Base-by-base conservation (phyloP, 1,140 invertebrate species). In the Drosophila kurseongensis region DNA sequence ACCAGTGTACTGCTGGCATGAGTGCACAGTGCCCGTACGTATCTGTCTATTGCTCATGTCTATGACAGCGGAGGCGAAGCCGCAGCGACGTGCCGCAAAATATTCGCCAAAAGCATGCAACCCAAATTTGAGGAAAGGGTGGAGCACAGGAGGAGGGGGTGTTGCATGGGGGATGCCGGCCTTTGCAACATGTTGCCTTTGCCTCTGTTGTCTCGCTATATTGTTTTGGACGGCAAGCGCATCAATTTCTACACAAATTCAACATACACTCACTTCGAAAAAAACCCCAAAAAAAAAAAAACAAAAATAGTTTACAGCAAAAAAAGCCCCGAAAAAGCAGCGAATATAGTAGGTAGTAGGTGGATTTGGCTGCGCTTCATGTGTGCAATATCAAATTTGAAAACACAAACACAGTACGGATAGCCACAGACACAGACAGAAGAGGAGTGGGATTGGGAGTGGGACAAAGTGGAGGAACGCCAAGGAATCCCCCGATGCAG, bases 181-280 rank as follows among this genome's bases (percentile, higher is more conserved):
- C 32, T 16, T 88, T 75, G 73, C 84, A 89, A 89, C 84, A 89
- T 89, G 84, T 89, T 83, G 84, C 81, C 81, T 63, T 65, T 72
- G 52, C 81, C 81, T 23, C 32, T 60, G 45, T 35, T 65, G 56
- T 57, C 68, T 81, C 67, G 45, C 67, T 77, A 65, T 85, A 84
- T 84, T 85, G 81, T 81, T 81, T 81, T 65, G 61, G 61, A 78
- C 65, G 62, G 44, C 60, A 51, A 45, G 75, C 78, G 83, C 82
- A 86, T 86, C 83, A 88, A 88, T 88, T 85, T 89, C 81, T 79
- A 73, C 75, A 69, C 78, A 89, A 90, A 72, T 84, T 85, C 57
- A 80, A 73, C 68, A 72, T 61, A 81, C 80, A 80, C 63, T 51
- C 60, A 67, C 66, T 55, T 18, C 55, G 23, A 62, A 63, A 35